These are phyloP conservation scores for Drosophila putrida DNA, from an alignment of 2,888 invertebrate genomes.

Conservation along the genomic window DNA sequence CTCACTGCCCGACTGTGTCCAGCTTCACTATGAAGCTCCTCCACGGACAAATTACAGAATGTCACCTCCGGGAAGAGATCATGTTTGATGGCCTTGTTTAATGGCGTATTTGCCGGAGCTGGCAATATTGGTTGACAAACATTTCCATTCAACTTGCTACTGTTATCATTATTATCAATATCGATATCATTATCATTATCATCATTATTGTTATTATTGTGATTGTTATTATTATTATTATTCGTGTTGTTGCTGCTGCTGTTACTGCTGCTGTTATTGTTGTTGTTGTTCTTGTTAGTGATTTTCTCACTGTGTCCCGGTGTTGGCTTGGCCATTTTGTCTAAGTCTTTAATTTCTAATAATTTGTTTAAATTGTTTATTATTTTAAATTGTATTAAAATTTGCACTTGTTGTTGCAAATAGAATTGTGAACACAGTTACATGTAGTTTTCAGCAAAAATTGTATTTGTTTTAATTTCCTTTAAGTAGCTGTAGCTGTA, in stretches of 20 bases:
- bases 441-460: conserved; percentile 58
- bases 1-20: conserved; percentile 60
- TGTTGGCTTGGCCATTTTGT: conserved; percentile 66
- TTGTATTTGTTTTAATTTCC: conserved; percentile 13
- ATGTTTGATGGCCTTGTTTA: conserved; percentile 81
- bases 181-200: conserved; percentile 21
- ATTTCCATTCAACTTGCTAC: conserved; percentile 62
- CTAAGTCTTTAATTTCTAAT: conserved; percentile 25
- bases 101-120: conserved; percentile 73
- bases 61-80: conserved; percentile 85
- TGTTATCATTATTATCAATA: conserved; percentile 23
- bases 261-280: conserved; percentile 23
- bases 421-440: conserved; percentile 67
- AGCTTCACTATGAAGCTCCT: conserved; percentile 65
- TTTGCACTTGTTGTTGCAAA: conserved; percentile 63
- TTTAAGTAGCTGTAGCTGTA: conserved; percentile 54
- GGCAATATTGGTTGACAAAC: conserved; percentile 58
- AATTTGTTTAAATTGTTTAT: conserved; percentile 12
- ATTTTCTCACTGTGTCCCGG: conserved; percentile 23
- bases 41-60: conserved; percentile 83
- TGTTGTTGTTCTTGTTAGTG: conserved; percentile 33
- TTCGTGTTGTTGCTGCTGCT: conserved; percentile 24
- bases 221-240: conserved; percentile 26
- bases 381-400: conserved; percentile 47
- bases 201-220: conserved; percentile 26